Evolutionary conservation across 2,797 vertebrate species (phyloP), one percentile per base, ranked within the genome.

Genomic region (Macropus fuliginosus): DNA sequence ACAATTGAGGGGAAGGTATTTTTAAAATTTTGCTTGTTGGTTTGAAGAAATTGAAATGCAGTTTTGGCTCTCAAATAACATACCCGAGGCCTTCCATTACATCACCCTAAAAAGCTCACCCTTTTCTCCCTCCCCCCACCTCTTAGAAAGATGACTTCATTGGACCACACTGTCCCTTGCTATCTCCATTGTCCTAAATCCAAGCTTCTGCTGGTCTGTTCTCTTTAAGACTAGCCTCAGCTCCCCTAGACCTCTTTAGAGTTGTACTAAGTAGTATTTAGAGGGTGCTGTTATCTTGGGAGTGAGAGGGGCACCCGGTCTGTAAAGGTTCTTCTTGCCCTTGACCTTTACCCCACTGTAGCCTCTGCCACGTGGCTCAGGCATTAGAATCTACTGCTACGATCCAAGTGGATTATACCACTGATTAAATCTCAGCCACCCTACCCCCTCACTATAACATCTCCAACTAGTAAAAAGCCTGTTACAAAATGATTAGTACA

Each of bases 1-100:
- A 52, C 13, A 5, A 29, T 4, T 9, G 52, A 29, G 40, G 94
- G 14, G 52, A 94, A 91, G 6, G 21, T 95, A 59, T 96, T 89
- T 90, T 96, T n/a, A 87, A 95, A 93, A 81, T 46, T 81, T 46
- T 55, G 21, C 94, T 92, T 94, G 56, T 57, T 62, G 31, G 55
- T 46, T 91, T 46, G 29, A 81, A 94, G 93, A 91, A 62, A 66
- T 91, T 55, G 14, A 13, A 54, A 52, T 66, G 21, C 40, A 91
- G 54, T 93, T 93, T 91, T 95, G 90, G 46, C 62, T 55, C 24
- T 81, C 55, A 24, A n/a, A 54, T 27, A 40, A 3, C 31, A 18
- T 28, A 92, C 28, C 4, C 54, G 18, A n/a, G 24, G 34, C 16
- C 52, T 94, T 55, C 57, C 91, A 90, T 81, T 50, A 55, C 56